Percentiles rank a stretch among this genome's conserved stretches.
phyloP scores from a whole-genome alignment of 2,888 invertebrate species.

The Scaptomyza tumidula region DNA sequence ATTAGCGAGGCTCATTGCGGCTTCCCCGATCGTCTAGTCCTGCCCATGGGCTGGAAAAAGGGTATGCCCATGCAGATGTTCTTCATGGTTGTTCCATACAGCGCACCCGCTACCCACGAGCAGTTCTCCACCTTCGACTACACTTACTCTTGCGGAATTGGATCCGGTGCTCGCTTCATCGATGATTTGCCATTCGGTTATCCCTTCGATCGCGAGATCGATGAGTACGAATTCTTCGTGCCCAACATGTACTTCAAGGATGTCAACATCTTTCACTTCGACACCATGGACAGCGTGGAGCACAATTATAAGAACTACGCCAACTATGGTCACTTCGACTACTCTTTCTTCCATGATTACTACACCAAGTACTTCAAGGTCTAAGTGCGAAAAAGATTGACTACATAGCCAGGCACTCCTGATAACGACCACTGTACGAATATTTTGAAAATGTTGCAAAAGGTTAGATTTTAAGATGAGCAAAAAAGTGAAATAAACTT shows the following conservation, averaged over 20 bases:
- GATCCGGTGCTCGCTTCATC: constrained; percentile 86
- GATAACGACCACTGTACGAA: constrained; percentile 25
- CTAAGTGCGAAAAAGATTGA: constrained; percentile 20
- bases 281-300: constrained; percentile 84
- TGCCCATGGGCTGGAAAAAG: constrained; percentile 87
- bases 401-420: neutral
- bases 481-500: constrained; percentile 65
- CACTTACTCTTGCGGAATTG: constrained; percentile 85
- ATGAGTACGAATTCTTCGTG: constrained; percentile 87
- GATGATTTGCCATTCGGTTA: constrained; percentile 89
- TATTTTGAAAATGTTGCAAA: constrained; percentile 15
- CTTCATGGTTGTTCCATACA: constrained; percentile 86
- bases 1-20: constrained; percentile 85
- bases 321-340: constrained; percentile 77
- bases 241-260: constrained; percentile 89
- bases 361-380: constrained; percentile 69
- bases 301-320: constrained; percentile 66
- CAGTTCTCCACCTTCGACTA: constrained; percentile 85
- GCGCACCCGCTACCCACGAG: constrained; percentile 64
- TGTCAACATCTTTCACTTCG: constrained; percentile 87
- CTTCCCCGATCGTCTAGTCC: constrained; percentile 87
- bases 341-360: constrained; percentile 70
- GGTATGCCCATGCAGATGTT: constrained; percentile 88
- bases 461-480: constrained; percentile 48
- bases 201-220: constrained; percentile 90